Percentiles rank a stretch among this genome's conserved stretches.
Conservation (phyloP, 2,797 vertebrate genomes). For the Emys orbicularis region DNA sequence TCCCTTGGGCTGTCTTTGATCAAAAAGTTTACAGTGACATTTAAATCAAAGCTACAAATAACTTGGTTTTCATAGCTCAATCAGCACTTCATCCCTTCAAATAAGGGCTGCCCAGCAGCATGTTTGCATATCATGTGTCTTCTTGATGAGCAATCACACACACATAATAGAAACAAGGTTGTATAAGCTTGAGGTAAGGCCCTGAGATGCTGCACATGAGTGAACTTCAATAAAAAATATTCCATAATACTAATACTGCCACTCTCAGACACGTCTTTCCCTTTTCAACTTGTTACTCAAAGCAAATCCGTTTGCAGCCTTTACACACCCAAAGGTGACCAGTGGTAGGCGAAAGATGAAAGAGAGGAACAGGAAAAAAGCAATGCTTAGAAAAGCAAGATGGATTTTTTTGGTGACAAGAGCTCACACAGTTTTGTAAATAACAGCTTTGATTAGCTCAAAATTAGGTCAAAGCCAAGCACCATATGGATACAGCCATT, state of each 20-base stretch:
- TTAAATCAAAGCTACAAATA: slow-evolving; percentile 49
- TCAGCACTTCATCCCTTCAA: background rate
- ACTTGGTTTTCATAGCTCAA: background rate
- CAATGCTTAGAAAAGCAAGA: background rate
- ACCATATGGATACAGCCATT: background rate
- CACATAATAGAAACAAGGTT: background rate
- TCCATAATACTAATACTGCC: background rate
- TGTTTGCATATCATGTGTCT: rapidly evolving
- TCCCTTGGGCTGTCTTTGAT: background rate
- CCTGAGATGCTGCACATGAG: background rate
- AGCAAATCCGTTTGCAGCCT: background rate
- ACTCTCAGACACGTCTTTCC: background rate
- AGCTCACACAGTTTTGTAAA: background rate
- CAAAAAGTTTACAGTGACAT: background rate
- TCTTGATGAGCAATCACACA: rapidly evolving
- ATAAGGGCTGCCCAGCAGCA: background rate
- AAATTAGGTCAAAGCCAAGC: background rate
- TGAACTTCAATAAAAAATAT: background rate
- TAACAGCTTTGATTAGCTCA: background rate
- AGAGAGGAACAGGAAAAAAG: background rate
- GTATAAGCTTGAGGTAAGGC: background rate
- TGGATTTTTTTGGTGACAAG: background rate
- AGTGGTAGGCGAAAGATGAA: background rate
- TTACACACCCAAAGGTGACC: rapidly evolving
- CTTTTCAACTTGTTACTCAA: background rate